A percentile compares a stretch with the other conserved stretches of the same genome.
Conservation (phyloP, 2,888 invertebrate species). For the Chrysotoxum bicinctum region DNA sequence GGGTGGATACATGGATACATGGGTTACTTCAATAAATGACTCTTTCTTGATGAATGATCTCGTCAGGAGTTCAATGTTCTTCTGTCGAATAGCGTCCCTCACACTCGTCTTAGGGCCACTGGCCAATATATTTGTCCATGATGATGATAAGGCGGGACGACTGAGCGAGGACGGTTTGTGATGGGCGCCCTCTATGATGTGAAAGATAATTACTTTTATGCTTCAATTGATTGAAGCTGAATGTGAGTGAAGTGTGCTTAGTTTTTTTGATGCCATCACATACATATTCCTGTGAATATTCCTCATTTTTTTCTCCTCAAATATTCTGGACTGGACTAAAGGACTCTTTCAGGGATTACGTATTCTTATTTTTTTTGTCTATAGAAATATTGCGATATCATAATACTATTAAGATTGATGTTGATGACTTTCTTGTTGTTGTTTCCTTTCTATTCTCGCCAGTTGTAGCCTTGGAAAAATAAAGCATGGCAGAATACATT, state of each 20-base stretch:
- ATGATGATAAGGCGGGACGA: background rate
- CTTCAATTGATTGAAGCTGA: conserved; percentile 68
- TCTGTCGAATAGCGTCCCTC: background rate
- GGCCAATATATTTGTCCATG: background rate
- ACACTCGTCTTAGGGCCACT: too few relatives aligned
- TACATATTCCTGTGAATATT: conserved; percentile 63
- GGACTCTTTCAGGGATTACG: conserved; percentile 51
- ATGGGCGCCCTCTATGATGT: conserved; percentile 10
- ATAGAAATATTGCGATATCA: conserved; percentile 49
- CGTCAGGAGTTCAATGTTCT: conserved; percentile 33
- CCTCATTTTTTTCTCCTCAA: conserved; percentile 14
- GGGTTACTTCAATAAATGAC: conserved; percentile 57
- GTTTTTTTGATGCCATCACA: conserved; percentile 26
- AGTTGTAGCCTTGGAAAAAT: background rate
- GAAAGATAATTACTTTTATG: conserved; percentile 71
- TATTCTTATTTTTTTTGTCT: conserved; percentile 18
- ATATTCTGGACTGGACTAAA: background rate
- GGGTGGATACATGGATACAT: background rate
- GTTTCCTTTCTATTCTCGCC: background rate
- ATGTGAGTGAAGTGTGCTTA: conserved; percentile 56
- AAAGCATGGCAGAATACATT: conserved; percentile 28
- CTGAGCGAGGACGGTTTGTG: background rate
- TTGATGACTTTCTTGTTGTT: conserved; percentile 60
- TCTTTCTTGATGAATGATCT: conserved; percentile 60
- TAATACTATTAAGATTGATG: conserved; percentile 67